Conservation (phyloP, 2,888 invertebrate species). For the Dexiosoma caninum region DNA sequence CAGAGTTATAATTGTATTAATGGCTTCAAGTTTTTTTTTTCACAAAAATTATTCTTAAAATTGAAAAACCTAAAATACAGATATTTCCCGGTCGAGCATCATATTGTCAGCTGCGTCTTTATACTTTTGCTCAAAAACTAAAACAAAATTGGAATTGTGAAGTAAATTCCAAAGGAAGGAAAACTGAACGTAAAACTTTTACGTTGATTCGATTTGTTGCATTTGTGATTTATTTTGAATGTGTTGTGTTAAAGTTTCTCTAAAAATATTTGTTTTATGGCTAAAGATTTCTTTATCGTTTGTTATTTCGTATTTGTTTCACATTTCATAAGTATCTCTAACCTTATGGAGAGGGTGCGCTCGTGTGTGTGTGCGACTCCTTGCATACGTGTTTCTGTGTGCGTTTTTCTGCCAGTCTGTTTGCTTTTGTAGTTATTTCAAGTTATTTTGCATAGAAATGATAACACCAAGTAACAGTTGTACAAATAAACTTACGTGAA, state of each 20-base stretch:
- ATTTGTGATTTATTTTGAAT: slow-evolving; percentile 66
- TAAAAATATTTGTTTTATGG: slow-evolving; percentile 62
- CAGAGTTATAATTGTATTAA: too few species aligned
- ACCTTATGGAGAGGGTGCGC: not conserved
- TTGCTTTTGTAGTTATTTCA: slow-evolving; percentile 21
- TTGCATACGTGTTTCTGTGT: not conserved
- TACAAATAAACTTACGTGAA: slow-evolving; percentile 53
- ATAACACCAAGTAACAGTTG: slow-evolving; percentile 60
- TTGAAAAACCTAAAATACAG: not conserved
- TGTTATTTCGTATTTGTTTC: slow-evolving; percentile 7
- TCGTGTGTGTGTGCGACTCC: not conserved
- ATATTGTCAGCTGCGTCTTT: slow-evolving; percentile 29
- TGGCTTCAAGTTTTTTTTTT: too few species aligned
- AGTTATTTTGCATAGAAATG: slow-evolving; percentile 60
- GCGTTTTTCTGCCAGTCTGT: not conserved
- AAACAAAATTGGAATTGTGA: slow-evolving; percentile 46
- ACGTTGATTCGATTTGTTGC: slow-evolving; percentile 66
- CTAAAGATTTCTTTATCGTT: slow-evolving; percentile 52
- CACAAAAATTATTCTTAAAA: not conserved
- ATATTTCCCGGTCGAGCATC: not conserved
- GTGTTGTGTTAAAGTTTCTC: slow-evolving; percentile 60
- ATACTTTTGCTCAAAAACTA: not conserved
- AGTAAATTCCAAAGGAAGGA: not conserved
- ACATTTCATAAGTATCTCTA: not conserved
- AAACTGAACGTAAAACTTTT: slow-evolving; percentile 48